Evolutionary conservation across 2,888 invertebrate species (phyloP), one percentile per base, ranked within the genome.

Genomic region (Meloe dianella): DNA sequence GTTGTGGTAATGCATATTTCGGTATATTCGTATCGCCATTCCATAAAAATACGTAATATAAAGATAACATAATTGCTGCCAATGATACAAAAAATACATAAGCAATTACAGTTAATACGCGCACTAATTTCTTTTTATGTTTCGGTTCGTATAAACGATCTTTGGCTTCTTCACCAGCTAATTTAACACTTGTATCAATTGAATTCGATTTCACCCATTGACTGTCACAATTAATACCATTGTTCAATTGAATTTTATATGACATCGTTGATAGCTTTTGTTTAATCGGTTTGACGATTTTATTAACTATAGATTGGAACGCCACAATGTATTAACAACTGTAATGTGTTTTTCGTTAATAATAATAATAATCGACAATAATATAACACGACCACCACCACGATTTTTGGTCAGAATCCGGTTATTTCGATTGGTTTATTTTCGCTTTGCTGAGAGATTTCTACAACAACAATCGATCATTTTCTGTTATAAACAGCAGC

Each of bases 31-130:
- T 81, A 80, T 88, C 90, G 22, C 96, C 95, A 84, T 95, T 92
- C 96, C 97, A 97, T 82, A 97, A 89, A 85, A 96, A 93, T 77
- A 95, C 92, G 86, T 97, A 97, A 86, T 97, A 97, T 61, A 96
- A 88, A 14, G 96, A 96, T 73, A 97, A 88, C 87, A 96, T 93
- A 78, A 96, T 95, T 61, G 96, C 97, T 22, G 96, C 96, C 79
- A 96, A 87, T 57, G 96, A 97, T 76, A 97, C 97, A 82, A 95
- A 94, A 84, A 97, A 91, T 74, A 97, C 92, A 85, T 97, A 97
- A 62, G 96, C 94, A 78, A 96, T 89, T 74, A 97, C 97, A 24
- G 97, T 97, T 79, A 97, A 88, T 76, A 97, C 93, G 73, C 96
- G 90, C 72, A 96, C 91, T 84, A 92, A 89, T 86, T 96, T 95